These are phyloP conservation scores for Drosophila multiciliata DNA, from an alignment of 2,888 invertebrate genomes.

Conservation along the genomic window DNA sequence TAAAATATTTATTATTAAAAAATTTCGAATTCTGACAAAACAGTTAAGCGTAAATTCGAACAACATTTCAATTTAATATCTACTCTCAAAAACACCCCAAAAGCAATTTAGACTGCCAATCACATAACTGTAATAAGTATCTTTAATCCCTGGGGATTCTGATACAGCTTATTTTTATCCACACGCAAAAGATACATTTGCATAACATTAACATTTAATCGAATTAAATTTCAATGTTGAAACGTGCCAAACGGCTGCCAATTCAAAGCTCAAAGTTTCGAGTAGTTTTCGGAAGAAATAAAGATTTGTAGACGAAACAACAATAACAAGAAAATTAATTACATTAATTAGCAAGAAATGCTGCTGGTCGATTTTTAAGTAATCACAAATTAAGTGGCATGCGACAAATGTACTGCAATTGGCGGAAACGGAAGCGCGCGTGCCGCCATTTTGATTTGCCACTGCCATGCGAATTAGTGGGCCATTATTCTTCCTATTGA, in stretches of 20 bases:
- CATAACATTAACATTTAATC: slow-evolving; percentile 45
- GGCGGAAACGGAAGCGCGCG: slow-evolving; percentile 66
- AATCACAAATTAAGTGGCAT: slow-evolving; percentile 62
- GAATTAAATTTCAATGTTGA: slow-evolving; percentile 32
- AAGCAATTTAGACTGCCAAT: slow-evolving; percentile 7
- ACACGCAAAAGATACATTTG: slow-evolving; percentile 36
- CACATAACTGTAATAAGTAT: slow-evolving; percentile 16
- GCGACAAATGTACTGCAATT: slow-evolving; percentile 62
- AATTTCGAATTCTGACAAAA: background rate
- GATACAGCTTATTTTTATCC: slow-evolving; percentile 4
- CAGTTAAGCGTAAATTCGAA: background rate
- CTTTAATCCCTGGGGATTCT: slow-evolving; percentile 26
- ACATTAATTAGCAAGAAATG: slow-evolving; percentile 46
- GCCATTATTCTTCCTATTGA: background rate
- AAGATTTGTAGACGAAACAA: background rate
- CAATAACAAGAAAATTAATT: slow-evolving; percentile 25
- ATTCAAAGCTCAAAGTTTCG: slow-evolving; percentile 38
- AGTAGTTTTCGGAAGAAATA: background rate
- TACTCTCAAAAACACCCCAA: background rate
- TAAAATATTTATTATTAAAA: background rate
- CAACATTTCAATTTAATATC: background rate
- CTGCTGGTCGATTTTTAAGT: slow-evolving; percentile 40
- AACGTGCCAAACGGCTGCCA: slow-evolving; percentile 49
- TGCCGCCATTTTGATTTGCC: slow-evolving; percentile 77
- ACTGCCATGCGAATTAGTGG: slow-evolving; percentile 25